Base-by-base conservation (phyloP, 2,888 invertebrate species). In the Eilema griseolum region DNA sequence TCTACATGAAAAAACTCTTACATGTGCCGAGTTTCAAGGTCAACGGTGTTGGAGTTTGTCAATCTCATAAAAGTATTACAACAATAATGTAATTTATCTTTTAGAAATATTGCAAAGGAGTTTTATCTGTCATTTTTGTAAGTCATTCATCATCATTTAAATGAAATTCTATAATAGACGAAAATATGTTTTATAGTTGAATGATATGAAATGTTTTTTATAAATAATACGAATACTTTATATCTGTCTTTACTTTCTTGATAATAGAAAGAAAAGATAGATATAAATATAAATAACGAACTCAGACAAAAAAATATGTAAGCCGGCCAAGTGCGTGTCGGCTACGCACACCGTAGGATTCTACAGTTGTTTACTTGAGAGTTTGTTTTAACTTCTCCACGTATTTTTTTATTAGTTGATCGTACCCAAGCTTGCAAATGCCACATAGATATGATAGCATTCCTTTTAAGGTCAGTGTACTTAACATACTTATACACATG, bases 1-100 rank as follows among this genome's bases (percentile, higher is more conserved):
- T 52, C 52, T 52, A 52, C 52, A n/a, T n/a, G 52, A n/a, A n/a
- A 52, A 52, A n/a, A 52, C 52, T n/a, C 52, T 52, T 52, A 52
- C n/a, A n/a, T 52, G 46, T 20, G 7, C n/a, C 52, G n/a, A 52
- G n/a, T 52, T 52, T 52, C n/a, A 52, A 52, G n/a, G 52, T 41
- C 16, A n/a, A 2, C n/a, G n/a, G 52, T 52, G 52, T 52, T 10
- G 8, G n/a, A 52, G n/a, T 46, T 46, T 52, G n/a, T 52, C 52
- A 52, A 52, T 52, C 2, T 52, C 52, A n/a, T 52, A 52, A 10
- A 33, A 3, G 4, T 7, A 10, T 46, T n/a, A 52, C 52, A 52
- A n/a, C n/a, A 52, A n/a, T 52, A n/a, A 52, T 52, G 20, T 20
- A 20, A 20, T 46, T 20, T 46, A 46, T 46, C 46, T 46, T 46